phyloP scores from a whole-genome alignment of 2,797 vertebrate species.

The Pseudochaenichthys georgianus region DNA sequence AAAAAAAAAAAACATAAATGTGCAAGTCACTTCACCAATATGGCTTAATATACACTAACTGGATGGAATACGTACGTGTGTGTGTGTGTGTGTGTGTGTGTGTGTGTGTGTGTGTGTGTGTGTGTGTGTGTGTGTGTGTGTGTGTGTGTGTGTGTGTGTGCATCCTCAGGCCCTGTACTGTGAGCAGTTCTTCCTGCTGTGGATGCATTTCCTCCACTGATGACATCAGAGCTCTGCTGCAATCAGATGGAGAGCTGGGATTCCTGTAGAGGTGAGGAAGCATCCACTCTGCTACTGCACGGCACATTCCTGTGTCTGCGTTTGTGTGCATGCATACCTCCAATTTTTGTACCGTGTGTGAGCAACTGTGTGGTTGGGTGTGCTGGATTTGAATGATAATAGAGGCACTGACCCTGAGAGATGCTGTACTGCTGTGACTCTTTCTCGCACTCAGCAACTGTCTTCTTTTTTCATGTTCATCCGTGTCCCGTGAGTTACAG shows the following conservation, averaged over 20 bases:
- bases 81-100: too few species aligned
- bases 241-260: slow-evolving; percentile 64
- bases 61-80: background rate
- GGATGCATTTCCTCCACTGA: slow-evolving; percentile 65
- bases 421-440: slow-evolving; percentile 65
- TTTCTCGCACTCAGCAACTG: slow-evolving; percentile 56
- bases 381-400: slow-evolving; percentile 76
- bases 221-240: slow-evolving; percentile 70
- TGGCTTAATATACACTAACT: background rate
- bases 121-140: too few species aligned
- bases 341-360: slow-evolving; percentile 24
- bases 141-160: slow-evolving; percentile 28
- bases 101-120: too few species aligned
- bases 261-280: slow-evolving; percentile 59
- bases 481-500: slow-evolving; percentile 63
- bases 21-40: slow-evolving; percentile 10
- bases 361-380: slow-evolving; percentile 26
- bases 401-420: slow-evolving; percentile 73
- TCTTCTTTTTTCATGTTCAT: slow-evolving; percentile 57
- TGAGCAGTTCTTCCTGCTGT: slow-evolving; percentile 60
- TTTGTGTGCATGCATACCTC: slow-evolving; percentile 9
- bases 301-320: slow-evolving; percentile 38
- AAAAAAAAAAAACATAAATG: background rate
- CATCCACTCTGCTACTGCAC: slow-evolving; percentile 49
- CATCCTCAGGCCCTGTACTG: slow-evolving; percentile 36